Conservation (phyloP, 2,888 invertebrate genomes). For the Lacanobia oleracea region DNA sequence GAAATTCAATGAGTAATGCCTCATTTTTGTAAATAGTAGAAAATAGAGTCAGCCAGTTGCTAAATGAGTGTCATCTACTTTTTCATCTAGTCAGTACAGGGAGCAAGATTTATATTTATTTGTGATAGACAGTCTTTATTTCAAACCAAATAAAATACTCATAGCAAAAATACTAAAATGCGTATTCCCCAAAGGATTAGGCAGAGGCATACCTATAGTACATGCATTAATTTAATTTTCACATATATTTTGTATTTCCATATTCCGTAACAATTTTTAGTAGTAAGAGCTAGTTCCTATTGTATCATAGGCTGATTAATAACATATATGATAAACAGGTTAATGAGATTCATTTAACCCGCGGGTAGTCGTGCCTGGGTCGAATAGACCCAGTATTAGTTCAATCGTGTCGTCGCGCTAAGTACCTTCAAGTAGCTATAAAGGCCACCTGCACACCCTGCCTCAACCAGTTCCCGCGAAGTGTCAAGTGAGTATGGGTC, state of each 20-base stretch:
- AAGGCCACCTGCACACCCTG: no score
- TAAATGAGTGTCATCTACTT: background rate
- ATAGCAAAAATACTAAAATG: background rate
- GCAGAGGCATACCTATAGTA: background rate
- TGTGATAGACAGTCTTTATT: constrained; percentile 2
- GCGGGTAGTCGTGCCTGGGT: no score
- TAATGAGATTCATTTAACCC: constrained; percentile 19
- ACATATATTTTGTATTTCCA: background rate
- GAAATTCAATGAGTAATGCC: constrained; percentile 9
- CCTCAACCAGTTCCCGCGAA: no score
- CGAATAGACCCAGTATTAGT: no score
- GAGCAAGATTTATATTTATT: background rate
- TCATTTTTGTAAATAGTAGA: constrained; percentile 14
- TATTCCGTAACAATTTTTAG: background rate
- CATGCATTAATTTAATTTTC: background rate
- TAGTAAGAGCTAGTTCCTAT: background rate
- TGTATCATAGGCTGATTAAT: background rate
- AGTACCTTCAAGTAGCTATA: no score
- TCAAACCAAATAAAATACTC: background rate
- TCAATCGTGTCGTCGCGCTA: no score
- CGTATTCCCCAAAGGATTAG: background rate
- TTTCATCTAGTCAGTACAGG: background rate
- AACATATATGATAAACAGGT: background rate
- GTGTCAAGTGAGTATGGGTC: no score
- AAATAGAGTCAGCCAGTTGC: background rate